Conservation (phyloP, 2,888 invertebrate species). For the Gymnoscelis rufifasciata region DNA sequence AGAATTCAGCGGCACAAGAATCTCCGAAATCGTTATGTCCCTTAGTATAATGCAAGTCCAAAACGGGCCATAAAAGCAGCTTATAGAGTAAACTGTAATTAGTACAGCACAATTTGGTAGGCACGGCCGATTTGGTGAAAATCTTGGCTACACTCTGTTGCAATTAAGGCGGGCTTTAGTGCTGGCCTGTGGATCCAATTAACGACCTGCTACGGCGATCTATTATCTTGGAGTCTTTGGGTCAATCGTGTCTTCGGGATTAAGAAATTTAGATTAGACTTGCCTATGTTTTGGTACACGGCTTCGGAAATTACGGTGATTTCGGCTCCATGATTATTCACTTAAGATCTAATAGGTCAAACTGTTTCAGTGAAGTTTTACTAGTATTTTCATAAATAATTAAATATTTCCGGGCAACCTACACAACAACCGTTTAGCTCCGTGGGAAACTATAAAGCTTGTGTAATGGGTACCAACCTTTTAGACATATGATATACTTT, state of each 20-base stretch:
- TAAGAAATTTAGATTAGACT: neutral
- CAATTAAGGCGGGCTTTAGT: constrained; percentile 65
- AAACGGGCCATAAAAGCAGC: constrained; percentile 48
- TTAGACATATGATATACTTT: too few relatives aligned
- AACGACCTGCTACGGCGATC: constrained; percentile 37
- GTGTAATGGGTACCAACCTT: too few relatives aligned
- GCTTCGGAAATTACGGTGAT: too few relatives aligned
- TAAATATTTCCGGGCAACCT: too few relatives aligned
- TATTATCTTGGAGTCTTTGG: neutral
- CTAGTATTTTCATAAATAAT: too few relatives aligned
- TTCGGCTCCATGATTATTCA: too few relatives aligned
- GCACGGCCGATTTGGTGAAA: constrained; percentile 53
- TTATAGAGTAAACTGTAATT: constrained; percentile 63
- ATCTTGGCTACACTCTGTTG: constrained; percentile 67
- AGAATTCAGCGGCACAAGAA: neutral
- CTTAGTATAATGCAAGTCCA: constrained; percentile 7
- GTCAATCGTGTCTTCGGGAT: neutral
- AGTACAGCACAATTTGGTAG: constrained; percentile 68
- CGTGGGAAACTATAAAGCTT: too few relatives aligned
- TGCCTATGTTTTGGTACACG: too few relatives aligned
- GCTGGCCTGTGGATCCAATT: constrained; percentile 63
- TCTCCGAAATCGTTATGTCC: constrained; percentile 5
- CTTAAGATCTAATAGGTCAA: too few relatives aligned
- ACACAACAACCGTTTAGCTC: too few relatives aligned
- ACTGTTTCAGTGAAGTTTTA: too few relatives aligned